Evolutionary conservation across 2,888 invertebrate genomes (phyloP).

Genomic region (Synanthedon tipuliformis): DNA sequence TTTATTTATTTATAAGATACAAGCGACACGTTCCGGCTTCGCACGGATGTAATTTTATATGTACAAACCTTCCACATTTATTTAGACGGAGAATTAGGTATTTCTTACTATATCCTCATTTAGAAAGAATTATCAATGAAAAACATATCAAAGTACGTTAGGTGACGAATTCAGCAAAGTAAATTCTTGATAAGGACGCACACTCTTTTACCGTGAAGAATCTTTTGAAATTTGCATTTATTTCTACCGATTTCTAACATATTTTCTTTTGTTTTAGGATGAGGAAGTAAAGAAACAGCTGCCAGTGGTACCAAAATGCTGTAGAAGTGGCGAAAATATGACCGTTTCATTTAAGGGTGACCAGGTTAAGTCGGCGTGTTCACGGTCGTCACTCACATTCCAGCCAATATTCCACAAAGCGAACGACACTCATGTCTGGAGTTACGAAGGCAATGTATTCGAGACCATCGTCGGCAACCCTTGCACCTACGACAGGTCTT

Average conservation of each 20-base stretch:
- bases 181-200: no score
- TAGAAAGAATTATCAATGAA: no score
- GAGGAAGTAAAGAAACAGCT: constrained; percentile 47
- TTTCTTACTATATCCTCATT: no score
- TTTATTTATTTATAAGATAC: no score
- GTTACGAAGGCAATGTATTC: constrained; percentile 54
- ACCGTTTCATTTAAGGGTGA: constrained; percentile 38
- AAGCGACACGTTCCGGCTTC: no score
- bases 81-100: no score
- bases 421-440: constrained; percentile 60
- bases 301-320: constrained; percentile 65
- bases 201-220: no score
- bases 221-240: background rate
- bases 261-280: constrained; percentile 20
- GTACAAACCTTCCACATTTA: no score
- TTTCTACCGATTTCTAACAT: background rate
- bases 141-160: no score
- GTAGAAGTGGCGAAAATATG: constrained; percentile 60
- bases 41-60: no score
- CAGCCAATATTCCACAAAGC: constrained; percentile 65
- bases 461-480: constrained; percentile 70
- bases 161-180: no score
- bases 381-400: constrained; percentile 47
- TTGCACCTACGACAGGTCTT: constrained; percentile 65
- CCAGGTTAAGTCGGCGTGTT: constrained; percentile 33